Percentiles rank a stretch among this genome's conserved stretches.
Conservation (phyloP, 2,113 vertebrate species). For the Numida meleagris region DNA sequence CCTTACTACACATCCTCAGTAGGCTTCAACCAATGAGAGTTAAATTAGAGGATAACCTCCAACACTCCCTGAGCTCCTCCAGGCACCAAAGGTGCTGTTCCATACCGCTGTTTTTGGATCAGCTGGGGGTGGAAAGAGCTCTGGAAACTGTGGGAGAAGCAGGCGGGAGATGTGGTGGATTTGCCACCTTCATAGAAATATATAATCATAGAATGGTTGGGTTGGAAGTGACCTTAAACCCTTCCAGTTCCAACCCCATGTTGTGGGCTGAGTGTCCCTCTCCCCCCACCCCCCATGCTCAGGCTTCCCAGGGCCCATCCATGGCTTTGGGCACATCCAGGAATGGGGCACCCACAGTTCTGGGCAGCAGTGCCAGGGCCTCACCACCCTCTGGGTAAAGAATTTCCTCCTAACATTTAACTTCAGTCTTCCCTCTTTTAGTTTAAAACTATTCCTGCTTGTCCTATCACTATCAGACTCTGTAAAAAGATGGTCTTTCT, state of each 20-base stretch:
- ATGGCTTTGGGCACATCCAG: neutral
- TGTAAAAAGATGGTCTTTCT: neutral
- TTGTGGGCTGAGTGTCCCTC: neutral
- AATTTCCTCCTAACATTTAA: neutral
- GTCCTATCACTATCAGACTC: neutral
- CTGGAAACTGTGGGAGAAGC: neutral
- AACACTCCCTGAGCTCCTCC: neutral
- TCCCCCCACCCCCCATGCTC: too few relatives aligned
- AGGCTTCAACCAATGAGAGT: neutral
- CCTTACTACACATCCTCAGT: neutral
- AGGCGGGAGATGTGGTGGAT: neutral
- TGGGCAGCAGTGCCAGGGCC: too few relatives aligned
- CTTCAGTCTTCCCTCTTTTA: neutral
- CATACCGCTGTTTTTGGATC: accelerated
- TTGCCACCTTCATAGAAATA: neutral
- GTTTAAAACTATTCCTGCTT: neutral
- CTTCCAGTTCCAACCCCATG: neutral
- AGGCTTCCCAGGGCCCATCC: neutral
- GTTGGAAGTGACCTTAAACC: neutral
- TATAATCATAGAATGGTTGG: neutral
- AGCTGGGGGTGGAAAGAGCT: neutral
- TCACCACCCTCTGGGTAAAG: neutral
- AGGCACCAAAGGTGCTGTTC: neutral
- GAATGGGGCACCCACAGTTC: neutral
- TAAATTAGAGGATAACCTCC: neutral